phyloP scores from a whole-genome alignment of 2,113 vertebrate species.

The Plotosus lineatus region DNA sequence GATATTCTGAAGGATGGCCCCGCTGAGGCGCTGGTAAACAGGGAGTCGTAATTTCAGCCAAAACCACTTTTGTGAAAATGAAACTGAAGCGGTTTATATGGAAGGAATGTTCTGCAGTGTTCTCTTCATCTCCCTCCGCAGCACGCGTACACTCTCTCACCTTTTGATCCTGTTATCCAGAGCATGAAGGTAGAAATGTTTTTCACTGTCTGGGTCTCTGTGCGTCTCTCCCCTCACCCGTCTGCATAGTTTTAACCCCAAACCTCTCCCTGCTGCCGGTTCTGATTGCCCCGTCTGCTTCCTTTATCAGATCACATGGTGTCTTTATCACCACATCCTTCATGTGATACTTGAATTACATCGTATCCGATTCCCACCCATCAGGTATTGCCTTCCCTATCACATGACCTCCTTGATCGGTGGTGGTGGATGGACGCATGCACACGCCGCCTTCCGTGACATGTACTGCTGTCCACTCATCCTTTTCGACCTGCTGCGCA shows the following conservation, averaged over 20 bases:
- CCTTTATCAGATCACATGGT: slow-evolving; percentile 33
- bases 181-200: slow-evolving; percentile 40
- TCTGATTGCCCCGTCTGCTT: background rate
- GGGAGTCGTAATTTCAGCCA: slow-evolving; percentile 55
- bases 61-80: slow-evolving; percentile 54
- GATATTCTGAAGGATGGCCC: slow-evolving; percentile 45
- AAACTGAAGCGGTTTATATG: slow-evolving; percentile 56
- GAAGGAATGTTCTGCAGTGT: slow-evolving; percentile 59
- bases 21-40: slow-evolving; percentile 24
- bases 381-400: too few species aligned
- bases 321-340: slow-evolving; percentile 42
- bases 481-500: too few species aligned
- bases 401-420: too few species aligned
- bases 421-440: too few species aligned
- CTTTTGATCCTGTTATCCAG: slow-evolving; percentile 13
- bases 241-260: slow-evolving; percentile 49
- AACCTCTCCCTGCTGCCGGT: slow-evolving; percentile 13
- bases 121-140: slow-evolving; percentile 22
- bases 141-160: slow-evolving; percentile 17
- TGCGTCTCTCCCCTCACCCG: slow-evolving; percentile 26
- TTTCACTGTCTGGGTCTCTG: slow-evolving; percentile 40
- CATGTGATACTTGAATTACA: slow-evolving; percentile 9
- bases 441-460: too few species aligned
- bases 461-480: too few species aligned
- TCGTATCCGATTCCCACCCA: too few species aligned